phyloP scores from a whole-genome alignment of 2,888 invertebrate genomes.

The Andrena trimmerana region DNA sequence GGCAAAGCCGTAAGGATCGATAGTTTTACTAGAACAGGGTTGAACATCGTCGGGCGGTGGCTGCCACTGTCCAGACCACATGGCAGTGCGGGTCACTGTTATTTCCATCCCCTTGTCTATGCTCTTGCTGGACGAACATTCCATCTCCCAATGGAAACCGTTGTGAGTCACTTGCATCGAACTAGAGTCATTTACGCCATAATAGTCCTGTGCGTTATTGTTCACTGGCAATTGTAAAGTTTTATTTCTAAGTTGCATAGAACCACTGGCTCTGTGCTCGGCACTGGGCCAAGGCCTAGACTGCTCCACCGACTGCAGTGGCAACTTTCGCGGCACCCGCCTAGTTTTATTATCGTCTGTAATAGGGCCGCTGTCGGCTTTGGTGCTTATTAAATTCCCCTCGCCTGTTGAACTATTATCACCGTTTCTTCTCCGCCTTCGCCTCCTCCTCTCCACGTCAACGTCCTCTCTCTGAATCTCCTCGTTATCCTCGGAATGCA shows the following conservation, averaged over 20 bases:
- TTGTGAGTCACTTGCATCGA: slow-evolving; percentile 77
- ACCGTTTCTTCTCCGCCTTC: slow-evolving; percentile 75
- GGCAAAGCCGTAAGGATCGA: slow-evolving; percentile 82
- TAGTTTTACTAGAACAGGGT: slow-evolving; percentile 83
- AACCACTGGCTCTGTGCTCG: slow-evolving; percentile 62
- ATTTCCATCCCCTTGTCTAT: slow-evolving; percentile 74
- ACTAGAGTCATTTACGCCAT: slow-evolving; percentile 64
- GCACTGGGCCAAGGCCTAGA: slow-evolving; percentile 63
- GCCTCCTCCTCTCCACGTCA: slow-evolving; percentile 75
- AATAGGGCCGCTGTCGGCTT: slow-evolving; percentile 58
- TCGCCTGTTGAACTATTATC: slow-evolving; percentile 71
- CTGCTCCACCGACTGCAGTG: slow-evolving; percentile 78
- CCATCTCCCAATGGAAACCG: slow-evolving; percentile 81
- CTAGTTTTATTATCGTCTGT: slow-evolving; percentile 70
- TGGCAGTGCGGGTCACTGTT: slow-evolving; percentile 75
- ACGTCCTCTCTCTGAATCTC: slow-evolving; percentile 74
- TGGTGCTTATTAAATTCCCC: slow-evolving; percentile 65
- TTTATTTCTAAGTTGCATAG: slow-evolving; percentile 66
- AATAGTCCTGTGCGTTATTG: slow-evolving; percentile 77
- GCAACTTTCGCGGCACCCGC: slow-evolving; percentile 80
- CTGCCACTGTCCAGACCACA: slow-evolving; percentile 81
- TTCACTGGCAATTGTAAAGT: slow-evolving; percentile 71
- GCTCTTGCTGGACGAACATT: slow-evolving; percentile 71
- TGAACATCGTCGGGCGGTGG: slow-evolving; percentile 82
- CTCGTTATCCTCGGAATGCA: slow-evolving; percentile 75